These are phyloP conservation scores for Drosophila sproati DNA, from an alignment of 1,140 invertebrate genomes.

Conservation along the genomic window DNA sequence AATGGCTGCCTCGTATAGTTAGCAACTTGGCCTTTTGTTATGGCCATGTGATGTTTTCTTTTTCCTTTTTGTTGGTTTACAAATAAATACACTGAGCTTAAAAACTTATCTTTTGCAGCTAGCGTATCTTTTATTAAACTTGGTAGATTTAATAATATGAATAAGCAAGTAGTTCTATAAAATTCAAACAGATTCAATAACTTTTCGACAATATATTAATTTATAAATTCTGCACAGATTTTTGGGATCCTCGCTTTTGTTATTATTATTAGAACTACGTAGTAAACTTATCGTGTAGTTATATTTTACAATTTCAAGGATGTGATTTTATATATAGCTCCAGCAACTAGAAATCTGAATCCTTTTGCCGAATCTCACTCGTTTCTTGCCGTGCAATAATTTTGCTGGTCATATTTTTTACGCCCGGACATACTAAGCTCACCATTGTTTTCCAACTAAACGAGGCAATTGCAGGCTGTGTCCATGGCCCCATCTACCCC, in stretches of 20 bases:
- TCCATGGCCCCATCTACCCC: constrained; percentile 11
- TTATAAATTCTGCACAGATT: too few relatives aligned
- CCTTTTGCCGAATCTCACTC: neutral
- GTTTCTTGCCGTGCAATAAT: constrained; percentile 62
- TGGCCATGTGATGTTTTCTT: constrained; percentile 34
- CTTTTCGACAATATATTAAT: too few relatives aligned
- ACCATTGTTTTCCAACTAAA: constrained; percentile 79
- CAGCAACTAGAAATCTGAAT: neutral
- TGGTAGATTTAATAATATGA: too few relatives aligned
- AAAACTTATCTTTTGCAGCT: neutral
- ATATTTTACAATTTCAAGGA: too few relatives aligned
- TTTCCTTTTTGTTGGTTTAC: constrained; percentile 9
- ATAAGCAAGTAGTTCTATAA: too few relatives aligned
- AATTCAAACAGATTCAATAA: too few relatives aligned
- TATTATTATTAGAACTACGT: too few relatives aligned
- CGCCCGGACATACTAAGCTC: constrained; percentile 58
- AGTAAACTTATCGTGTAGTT: too few relatives aligned
- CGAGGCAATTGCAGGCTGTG: constrained; percentile 67
- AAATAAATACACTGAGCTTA: constrained; percentile 51
- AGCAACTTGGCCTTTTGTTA: constrained; percentile 70
- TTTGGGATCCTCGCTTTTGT: too few relatives aligned
- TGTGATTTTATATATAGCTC: too few relatives aligned
- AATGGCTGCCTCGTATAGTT: constrained; percentile 57
- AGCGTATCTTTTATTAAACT: too few relatives aligned
- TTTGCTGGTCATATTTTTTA: constrained; percentile 68